Percentiles rank a stretch among this genome's conserved stretches.
Conservation (phyloP, 2,888 invertebrate genomes). For the Ecliptopera silaceata region DNA sequence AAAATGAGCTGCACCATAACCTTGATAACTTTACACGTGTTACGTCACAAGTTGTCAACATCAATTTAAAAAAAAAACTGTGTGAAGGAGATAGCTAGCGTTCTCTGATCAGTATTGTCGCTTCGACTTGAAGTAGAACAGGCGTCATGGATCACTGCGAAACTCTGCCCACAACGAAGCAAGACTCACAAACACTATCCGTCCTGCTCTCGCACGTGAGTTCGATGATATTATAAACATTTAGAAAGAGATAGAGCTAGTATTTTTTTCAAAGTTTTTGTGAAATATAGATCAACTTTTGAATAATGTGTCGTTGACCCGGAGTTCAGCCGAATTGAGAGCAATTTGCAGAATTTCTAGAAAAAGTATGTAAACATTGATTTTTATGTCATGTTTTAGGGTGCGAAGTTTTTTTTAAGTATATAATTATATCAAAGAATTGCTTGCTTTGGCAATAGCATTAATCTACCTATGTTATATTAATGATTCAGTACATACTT, state of each 20-base stretch:
- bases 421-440: too few species aligned
- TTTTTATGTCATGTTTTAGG: slow-evolving; percentile 13
- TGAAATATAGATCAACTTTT: slow-evolving; percentile 77
- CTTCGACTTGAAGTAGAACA: slow-evolving; percentile 72
- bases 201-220: slow-evolving; percentile 53
- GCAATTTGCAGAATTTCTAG: slow-evolving; percentile 39
- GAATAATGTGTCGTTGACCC: slow-evolving; percentile 76
- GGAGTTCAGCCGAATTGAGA: slow-evolving; percentile 49
- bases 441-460: too few species aligned
- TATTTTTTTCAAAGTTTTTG: slow-evolving; percentile 62
- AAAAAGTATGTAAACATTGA: slow-evolving; percentile 35
- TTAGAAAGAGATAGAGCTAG: slow-evolving; percentile 51
- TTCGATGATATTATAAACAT: slow-evolving; percentile 24
- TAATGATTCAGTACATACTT: too few species aligned
- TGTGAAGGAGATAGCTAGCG: slow-evolving; percentile 59
- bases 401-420: too few species aligned
- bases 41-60: slow-evolving; percentile 66
- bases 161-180: slow-evolving; percentile 71
- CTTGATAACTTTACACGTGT: slow-evolving; percentile 57
- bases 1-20: slow-evolving; percentile 49
- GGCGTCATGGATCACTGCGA: slow-evolving; percentile 72
- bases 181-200: slow-evolving; percentile 44
- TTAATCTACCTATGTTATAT: too few species aligned
- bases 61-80: slow-evolving; percentile 54
- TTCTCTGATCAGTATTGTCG: slow-evolving; percentile 51